Evolutionary conservation across 2,797 vertebrate genomes (phyloP), one percentile per base, ranked within the genome.

Genomic region (Streptopelia turtur): DNA sequence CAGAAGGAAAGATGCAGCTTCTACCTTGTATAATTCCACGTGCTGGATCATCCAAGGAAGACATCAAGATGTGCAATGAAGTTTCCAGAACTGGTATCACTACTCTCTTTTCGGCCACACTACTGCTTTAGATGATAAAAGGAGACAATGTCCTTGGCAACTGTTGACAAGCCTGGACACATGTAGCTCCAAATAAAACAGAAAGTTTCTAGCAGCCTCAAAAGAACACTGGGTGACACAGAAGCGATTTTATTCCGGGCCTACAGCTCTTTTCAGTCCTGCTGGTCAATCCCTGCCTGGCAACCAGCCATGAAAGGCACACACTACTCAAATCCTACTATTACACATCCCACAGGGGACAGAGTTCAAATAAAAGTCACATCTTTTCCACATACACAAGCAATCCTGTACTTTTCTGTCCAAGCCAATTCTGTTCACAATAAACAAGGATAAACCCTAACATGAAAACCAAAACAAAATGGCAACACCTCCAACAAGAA

Each of bases 331-430:
- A 60, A 90, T 70, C 41, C 88, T 82, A 74, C 69, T 2, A 2
- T 31, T 72, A 65, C 43, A 23, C 28, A 53, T 82, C 28, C 53
- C 83, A 61, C 30, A 50, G 23, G 37, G 45, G 71, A 89, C 33
- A 28, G 72, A 90, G 64, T 57, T 90, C 91, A 91, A 53, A 81
- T 31, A 59, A n/a, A 78, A 86, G 83, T 89, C 74, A 86, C 25
- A 31, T 64, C 31, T 93, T 78, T 90, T 93, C 91, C 77, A 77
- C 37, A 57, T 16, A 49, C 27, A 82, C 77, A 94, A 83, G 23
- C 69, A 87, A 76, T 39, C 28, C 56, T 74, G 30, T 53, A 56
- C 49, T 76, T 91, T 79, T 37, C 63, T 39, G 20, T 37, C 61
- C 59, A 78, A 81, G 69, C 35, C 85, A 83, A 79, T 59, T 60